Evolutionary conservation across 2,888 invertebrate genomes (phyloP).

Genomic region (Agonopterix heracliana): DNA sequence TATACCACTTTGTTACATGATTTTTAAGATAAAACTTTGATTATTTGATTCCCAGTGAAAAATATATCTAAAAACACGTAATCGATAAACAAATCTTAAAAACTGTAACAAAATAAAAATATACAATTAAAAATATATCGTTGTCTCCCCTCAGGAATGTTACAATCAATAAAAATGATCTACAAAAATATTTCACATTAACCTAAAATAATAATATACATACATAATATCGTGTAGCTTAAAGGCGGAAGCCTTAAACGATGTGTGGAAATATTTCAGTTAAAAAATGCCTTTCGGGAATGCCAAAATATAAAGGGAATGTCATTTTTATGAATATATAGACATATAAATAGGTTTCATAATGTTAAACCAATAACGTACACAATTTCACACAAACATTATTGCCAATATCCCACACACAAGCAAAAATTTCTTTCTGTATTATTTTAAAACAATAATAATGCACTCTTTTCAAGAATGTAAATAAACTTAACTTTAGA

Average conservation of each 20-base stretch:
- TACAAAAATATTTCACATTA: slow-evolving; percentile 58
- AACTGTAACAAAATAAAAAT: slow-evolving; percentile 66
- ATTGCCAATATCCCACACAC: slow-evolving; percentile 48
- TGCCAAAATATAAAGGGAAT: slow-evolving; percentile 13
- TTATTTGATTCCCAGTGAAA: slow-evolving; percentile 19
- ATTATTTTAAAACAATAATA: slow-evolving; percentile 13
- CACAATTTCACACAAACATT: slow-evolving; percentile 41
- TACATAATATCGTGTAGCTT: slow-evolving; percentile 15
- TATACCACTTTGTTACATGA: background rate
- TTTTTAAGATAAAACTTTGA: slow-evolving; percentile 3
- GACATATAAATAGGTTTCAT: background rate
- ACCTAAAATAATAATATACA: slow-evolving; percentile 52
- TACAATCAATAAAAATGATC: slow-evolving; percentile 41
- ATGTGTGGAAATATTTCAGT: slow-evolving; percentile 10
- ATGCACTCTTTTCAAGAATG: slow-evolving; percentile 37
- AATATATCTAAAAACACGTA: slow-evolving; percentile 17
- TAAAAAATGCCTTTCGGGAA: slow-evolving; percentile 46
- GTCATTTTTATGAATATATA: background rate
- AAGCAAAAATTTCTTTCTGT: slow-evolving; percentile 20
- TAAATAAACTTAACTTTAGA: slow-evolving; percentile 18
- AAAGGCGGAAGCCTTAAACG: too few species aligned
- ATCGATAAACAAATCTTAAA: slow-evolving; percentile 30
- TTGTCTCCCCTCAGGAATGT: slow-evolving; percentile 60
- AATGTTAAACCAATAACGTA: slow-evolving; percentile 26
- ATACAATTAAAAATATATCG: slow-evolving; percentile 64